phyloP scores from a whole-genome alignment of 2,888 invertebrate species.

The Drosophila meridionalis region DNA sequence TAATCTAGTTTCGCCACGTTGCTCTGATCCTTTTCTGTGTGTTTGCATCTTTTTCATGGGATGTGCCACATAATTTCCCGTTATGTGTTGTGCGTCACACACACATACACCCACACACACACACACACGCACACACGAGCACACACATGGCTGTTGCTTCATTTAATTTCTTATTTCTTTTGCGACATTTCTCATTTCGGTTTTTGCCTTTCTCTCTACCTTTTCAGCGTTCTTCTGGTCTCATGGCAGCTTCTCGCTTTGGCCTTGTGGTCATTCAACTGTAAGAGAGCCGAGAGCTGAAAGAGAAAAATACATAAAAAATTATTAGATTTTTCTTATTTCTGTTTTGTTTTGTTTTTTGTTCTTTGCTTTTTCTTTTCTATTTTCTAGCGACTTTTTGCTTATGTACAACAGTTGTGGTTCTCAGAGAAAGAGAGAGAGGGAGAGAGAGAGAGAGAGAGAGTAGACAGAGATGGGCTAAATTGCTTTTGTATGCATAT shows the following conservation, averaged over 20 bases:
- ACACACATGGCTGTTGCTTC: conserved; percentile 53
- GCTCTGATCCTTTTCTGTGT: conserved; percentile 39
- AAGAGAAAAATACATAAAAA: conserved; percentile 62
- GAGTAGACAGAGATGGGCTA: conserved; percentile 33
- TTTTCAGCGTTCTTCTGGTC: conserved; percentile 48
- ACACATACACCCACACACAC: conserved; percentile 10
- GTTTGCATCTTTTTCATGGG: conserved; percentile 26
- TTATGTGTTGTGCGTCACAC: conserved; percentile 24
- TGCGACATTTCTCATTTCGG: conserved; percentile 46
- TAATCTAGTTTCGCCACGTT: conserved; percentile 52
- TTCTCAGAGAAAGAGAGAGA: neutral
- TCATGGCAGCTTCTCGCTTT: conserved; percentile 43
- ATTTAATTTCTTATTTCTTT: conserved; percentile 60
- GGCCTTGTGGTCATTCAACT: conserved; percentile 76
- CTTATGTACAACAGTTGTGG: conserved; percentile 18
- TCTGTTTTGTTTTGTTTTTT: conserved; percentile 29
- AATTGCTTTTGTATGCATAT: conserved; percentile 79
- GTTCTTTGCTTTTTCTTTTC: conserved; percentile 16
- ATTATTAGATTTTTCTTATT: conserved; percentile 68
- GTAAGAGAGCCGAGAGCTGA: conserved; percentile 63
- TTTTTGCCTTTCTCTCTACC: conserved; percentile 46
- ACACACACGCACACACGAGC: neutral
- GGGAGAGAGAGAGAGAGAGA: neutral
- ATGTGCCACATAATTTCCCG: conserved; percentile 56
- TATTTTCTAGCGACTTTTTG: conserved; percentile 44